Conservation (phyloP, 2,113 vertebrate genomes). For the Psephotus haematonotus region DNA sequence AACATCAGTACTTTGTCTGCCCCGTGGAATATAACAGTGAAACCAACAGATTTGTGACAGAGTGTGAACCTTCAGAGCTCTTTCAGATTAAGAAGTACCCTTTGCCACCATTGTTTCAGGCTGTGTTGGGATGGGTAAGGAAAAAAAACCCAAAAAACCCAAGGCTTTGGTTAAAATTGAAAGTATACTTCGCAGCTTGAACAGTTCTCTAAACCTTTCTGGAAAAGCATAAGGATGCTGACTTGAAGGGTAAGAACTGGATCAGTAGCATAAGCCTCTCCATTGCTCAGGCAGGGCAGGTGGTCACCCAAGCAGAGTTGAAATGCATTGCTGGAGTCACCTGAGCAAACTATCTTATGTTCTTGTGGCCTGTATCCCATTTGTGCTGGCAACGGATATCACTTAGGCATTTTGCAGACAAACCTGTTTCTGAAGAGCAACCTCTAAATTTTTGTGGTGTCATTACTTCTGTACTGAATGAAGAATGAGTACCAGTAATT, state of each 20-base stretch:
- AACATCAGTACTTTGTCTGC: constrained; percentile 94
- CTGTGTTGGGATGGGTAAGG: constrained; percentile 83
- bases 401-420: not conserved
- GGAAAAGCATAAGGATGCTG: not conserved
- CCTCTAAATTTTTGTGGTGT: not conserved
- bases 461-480: not conserved
- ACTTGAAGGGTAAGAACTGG: not conserved
- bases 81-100: constrained; percentile 90
- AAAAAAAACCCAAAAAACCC: rapidly evolving
- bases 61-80: constrained; percentile 89
- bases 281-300: rapidly evolving
- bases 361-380: not conserved
- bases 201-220: not conserved
- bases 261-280: rapidly evolving
- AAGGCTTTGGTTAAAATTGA: not conserved
- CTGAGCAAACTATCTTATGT: rapidly evolving
- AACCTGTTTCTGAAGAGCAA: not conserved
- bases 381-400: not conserved
- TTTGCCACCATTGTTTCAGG: constrained; percentile 80
- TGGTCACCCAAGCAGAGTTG: not conserved
- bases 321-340: not conserved
- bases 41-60: constrained; percentile 87
- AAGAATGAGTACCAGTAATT: not conserved
- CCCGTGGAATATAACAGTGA: constrained; percentile 92
- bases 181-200: not conserved